phyloP scores from a whole-genome alignment of 2,797 vertebrate genomes.

The Sebastes taczanowskii region DNA sequence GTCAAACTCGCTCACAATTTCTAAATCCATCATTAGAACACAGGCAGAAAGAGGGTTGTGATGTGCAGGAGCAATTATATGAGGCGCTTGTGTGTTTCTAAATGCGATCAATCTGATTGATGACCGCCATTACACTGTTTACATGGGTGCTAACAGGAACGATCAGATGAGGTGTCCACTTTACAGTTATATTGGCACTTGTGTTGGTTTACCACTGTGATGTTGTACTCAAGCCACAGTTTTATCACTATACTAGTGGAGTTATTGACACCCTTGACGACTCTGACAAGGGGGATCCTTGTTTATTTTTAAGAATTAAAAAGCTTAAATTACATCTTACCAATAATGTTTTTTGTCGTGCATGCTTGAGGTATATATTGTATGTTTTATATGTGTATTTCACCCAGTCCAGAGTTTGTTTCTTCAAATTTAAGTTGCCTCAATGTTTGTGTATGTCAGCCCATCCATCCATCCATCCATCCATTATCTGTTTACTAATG shows the following conservation, averaged over 20 bases:
- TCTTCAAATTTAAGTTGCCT: neutral
- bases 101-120: neutral
- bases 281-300: neutral
- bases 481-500: too few species aligned
- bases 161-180: neutral
- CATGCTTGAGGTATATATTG: neutral
- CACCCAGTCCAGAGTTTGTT: neutral
- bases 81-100: neutral
- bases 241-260: neutral
- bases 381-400: neutral
- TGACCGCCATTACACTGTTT: neutral
- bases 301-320: neutral
- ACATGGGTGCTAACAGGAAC: neutral
- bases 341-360: neutral
- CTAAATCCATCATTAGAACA: neutral
- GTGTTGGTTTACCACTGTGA: neutral
- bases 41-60: neutral
- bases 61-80: neutral
- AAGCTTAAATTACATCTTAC: neutral
- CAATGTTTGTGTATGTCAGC: neutral
- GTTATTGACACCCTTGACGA: neutral
- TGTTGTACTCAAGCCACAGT: neutral
- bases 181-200: neutral
- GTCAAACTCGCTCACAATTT: conserved; percentile 8
- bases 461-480: too few species aligned